Conservation (phyloP, 2,888 invertebrate genomes). For the Panopea generosa region DNA sequence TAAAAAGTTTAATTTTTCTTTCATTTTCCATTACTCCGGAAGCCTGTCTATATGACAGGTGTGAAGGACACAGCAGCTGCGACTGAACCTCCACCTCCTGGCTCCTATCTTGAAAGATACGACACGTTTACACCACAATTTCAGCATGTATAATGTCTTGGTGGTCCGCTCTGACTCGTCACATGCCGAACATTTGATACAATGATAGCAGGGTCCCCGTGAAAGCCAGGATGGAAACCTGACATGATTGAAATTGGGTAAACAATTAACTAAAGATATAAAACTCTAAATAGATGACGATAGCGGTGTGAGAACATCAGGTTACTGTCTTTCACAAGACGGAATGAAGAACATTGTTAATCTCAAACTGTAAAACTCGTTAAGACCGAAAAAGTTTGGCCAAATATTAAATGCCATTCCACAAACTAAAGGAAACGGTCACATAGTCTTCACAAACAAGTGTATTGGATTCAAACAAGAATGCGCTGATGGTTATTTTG, state of each 20-base stretch:
- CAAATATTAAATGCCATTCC: too few relatives aligned
- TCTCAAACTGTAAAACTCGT: neutral
- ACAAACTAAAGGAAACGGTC: too few relatives aligned
- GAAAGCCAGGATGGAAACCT: too few relatives aligned
- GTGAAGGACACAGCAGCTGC: neutral
- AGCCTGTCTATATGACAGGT: neutral
- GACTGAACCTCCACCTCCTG: neutral
- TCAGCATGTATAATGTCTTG: neutral
- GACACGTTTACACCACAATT: slow-evolving; percentile 3
- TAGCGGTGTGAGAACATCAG: slow-evolving; percentile 1
- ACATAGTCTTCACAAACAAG: too few relatives aligned
- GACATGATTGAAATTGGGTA: slow-evolving; percentile 4
- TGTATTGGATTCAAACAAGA: too few relatives aligned
- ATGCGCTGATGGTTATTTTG: too few relatives aligned
- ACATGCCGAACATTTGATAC: slow-evolving; percentile 12
- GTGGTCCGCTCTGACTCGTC: neutral
- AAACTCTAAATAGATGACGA: neutral
- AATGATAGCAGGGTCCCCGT: slow-evolving; percentile 11
- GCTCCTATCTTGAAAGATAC: slow-evolving; percentile 8
- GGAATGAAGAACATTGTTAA: neutral
- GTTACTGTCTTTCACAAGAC: too few relatives aligned
- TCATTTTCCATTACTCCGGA: too few relatives aligned
- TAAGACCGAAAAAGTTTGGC: too few relatives aligned
- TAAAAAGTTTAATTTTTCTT: too few relatives aligned
- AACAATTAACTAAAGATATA: neutral